Conservation (phyloP, 2,888 invertebrate species). For the Teinopalpus imperialis region DNA sequence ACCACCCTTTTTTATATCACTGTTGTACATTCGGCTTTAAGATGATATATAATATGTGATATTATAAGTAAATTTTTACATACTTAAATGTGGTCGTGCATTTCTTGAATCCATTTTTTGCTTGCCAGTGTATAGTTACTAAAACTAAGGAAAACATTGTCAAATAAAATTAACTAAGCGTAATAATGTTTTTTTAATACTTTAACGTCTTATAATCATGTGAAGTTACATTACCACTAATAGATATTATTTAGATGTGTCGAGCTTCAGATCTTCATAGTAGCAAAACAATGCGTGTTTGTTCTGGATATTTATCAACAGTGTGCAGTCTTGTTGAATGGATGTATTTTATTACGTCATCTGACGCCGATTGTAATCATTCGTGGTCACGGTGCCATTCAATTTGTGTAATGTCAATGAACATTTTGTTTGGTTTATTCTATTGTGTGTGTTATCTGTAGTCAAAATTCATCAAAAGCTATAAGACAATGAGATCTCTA, state of each 20-base stretch:
- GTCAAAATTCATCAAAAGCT: too few relatives aligned
- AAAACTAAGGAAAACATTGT: conserved; percentile 23
- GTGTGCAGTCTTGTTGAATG: conserved; percentile 47
- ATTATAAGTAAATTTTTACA: too few relatives aligned
- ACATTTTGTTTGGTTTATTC: conserved; percentile 11
- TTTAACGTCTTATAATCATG: too few relatives aligned
- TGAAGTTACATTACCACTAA: conserved; percentile 5
- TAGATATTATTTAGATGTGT: conserved; percentile 11
- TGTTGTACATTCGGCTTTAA: too few relatives aligned
- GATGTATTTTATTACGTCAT: conserved; percentile 40
- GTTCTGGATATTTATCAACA: conserved; percentile 63
- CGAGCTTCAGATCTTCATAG: conserved; percentile 27
- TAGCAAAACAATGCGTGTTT: conserved; percentile 54
- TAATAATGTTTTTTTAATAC: conserved; percentile 11
- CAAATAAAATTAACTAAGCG: conserved; percentile 13
- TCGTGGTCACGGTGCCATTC: conserved; percentile 29
- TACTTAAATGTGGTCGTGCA: too few relatives aligned
- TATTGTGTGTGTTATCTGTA: too few relatives aligned
- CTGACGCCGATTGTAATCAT: conserved; percentile 23
- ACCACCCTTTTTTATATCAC: too few relatives aligned
- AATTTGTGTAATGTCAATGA: conserved; percentile 24
- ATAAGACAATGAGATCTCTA: too few relatives aligned
- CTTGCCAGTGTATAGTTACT: not conserved
- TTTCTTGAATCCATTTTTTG: too few relatives aligned
- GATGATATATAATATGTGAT: too few relatives aligned